These are phyloP conservation scores for Steatocranus sp. DNA, from an alignment of 2,797 vertebrate genomes.

Conservation along the genomic window DNA sequence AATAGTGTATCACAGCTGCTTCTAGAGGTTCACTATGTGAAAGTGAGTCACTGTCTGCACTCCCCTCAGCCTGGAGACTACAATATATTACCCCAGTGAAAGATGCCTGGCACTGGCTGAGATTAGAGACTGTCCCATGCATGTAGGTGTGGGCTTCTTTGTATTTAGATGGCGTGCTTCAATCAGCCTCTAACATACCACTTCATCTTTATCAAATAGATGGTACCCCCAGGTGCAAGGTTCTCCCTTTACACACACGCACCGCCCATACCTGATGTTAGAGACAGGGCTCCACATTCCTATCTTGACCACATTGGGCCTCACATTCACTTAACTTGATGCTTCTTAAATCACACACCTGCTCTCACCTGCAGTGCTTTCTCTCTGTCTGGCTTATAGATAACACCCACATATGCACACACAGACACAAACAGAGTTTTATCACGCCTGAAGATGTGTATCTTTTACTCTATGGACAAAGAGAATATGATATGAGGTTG, in stretches of 20 bases:
- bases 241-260: background rate
- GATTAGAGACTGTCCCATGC: background rate
- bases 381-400: background rate
- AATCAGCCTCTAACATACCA: background rate
- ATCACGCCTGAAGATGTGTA: background rate
- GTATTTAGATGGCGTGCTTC: background rate
- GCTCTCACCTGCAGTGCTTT: background rate
- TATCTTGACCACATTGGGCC: background rate
- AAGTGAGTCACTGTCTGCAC: background rate
- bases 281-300: background rate
- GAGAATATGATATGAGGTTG: constrained; percentile 31
- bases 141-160: background rate
- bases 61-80: background rate
- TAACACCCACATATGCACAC: background rate
- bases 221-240: background rate
- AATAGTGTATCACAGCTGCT: background rate
- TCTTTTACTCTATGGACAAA: constrained; percentile 6
- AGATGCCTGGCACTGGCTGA: constrained; percentile 1
- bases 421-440: background rate
- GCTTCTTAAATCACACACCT: constrained; percentile 8
- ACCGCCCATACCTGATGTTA: background rate
- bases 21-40: background rate
- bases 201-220: background rate
- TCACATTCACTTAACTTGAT: background rate
- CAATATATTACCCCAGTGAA: background rate